Evolutionary conservation across 2,797 vertebrate species (phyloP), one percentile per base, ranked within the genome.

Genomic region (Phyllotis vaccarum): DNA sequence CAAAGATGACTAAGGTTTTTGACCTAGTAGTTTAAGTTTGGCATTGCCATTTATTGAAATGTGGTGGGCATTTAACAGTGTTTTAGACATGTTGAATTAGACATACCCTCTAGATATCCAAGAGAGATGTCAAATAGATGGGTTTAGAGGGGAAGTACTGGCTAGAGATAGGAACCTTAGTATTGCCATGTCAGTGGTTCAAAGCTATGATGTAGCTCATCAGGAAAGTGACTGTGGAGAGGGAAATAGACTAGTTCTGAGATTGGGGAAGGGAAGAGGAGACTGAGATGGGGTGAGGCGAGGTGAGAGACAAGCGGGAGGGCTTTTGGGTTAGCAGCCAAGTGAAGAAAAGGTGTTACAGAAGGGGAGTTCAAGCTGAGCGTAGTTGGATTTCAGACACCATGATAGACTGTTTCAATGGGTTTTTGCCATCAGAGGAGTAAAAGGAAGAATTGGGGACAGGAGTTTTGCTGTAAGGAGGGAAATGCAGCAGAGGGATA

Each of bases 31-130:
- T 81, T 68, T 76, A 87, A 90, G 34, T 49, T 6, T 94, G 19
- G 10, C 19, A 46, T 79, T 91, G 17, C 31, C 24, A 21, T 82
- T 66, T 52, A 54, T 24, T 76, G 46, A 40, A 52, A n/a, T 56
- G 19, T 17, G 49, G 34, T 78, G 43, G 19, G 3, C 43, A 66
- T 62, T 40, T 85, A 85, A 34, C 43, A 90, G 86, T 81, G 29
- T 74, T 83, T 96, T 91, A 93, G 58, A 56, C 11, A 3, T 80
- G 19, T 74, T 88, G 24, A 68, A 80, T 85, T 93, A 85, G 83
- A 93, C 43, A 68, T 79, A 46, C 58, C 31, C 27, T 83, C 29
- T 95, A 79, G 40, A 68, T 34, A 81, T 37, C 21, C 70, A 76
- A 49, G 43, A 49, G 80, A 82, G 52, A 52, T 64, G 46, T 83